phyloP scores from a whole-genome alignment of 1,140 invertebrate species.

The Dysdera silvatica region DNA sequence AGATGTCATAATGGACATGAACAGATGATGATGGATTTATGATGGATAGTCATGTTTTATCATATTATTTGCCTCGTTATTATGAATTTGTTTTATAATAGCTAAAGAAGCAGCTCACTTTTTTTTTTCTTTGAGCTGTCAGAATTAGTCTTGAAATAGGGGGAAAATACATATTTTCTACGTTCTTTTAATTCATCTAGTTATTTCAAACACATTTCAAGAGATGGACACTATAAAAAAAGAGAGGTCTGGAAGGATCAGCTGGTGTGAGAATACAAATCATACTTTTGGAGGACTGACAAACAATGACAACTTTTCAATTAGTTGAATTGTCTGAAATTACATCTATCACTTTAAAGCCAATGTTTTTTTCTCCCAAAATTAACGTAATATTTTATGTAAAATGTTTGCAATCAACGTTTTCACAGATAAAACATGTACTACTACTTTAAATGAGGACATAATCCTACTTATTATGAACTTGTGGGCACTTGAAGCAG shows the following conservation, averaged over 20 bases:
- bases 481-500: slow-evolving; percentile 27
- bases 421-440: slow-evolving; percentile 19
- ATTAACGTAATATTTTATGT: slow-evolving; percentile 12
- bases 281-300: not conserved
- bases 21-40: too few relatives aligned
- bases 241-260: not conserved
- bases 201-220: slow-evolving; percentile 19
- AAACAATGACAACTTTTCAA: slow-evolving; percentile 26
- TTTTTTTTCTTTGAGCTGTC: not conserved
- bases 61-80: too few relatives aligned
- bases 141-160: not conserved
- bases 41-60: slow-evolving; percentile 5
- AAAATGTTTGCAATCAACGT: slow-evolving; percentile 12
- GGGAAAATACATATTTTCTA: not conserved
- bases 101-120: not conserved
- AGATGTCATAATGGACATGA: too few relatives aligned
- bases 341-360: slow-evolving; percentile 14
- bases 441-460: slow-evolving; percentile 24
- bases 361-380: slow-evolving; percentile 20
- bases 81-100: not conserved
- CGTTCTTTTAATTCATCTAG: slow-evolving; percentile 8
- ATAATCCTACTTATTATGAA: slow-evolving; percentile 29
- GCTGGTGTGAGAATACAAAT: not conserved
- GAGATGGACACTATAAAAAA: slow-evolving; percentile 5
- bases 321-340: slow-evolving; percentile 32